Evolutionary conservation across 2,888 invertebrate genomes (phyloP), one percentile per base, ranked within the genome.

Genomic region (Megastigmus dorsalis): DNA sequence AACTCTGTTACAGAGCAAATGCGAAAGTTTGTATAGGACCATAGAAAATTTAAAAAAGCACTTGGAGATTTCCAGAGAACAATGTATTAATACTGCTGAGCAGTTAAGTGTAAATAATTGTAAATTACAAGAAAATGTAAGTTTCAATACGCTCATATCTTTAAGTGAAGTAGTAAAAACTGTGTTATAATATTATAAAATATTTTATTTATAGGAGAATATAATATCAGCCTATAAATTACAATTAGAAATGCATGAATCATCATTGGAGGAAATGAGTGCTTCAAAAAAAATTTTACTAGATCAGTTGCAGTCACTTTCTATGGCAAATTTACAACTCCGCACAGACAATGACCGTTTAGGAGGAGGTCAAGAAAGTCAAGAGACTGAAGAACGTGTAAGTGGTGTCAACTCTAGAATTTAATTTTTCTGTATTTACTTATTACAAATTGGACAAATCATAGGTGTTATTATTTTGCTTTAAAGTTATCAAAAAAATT

Each of bases 271-370:
- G 18, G 66, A 75, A 23, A 75, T 75, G 66, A 23, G 23, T 3
- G 15, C n/a, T 18, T 26, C 30, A 3, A 54, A 62, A 15, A 66
- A 55, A 55, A 62, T 60, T 62, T 41, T 75, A 10, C 75, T 71
- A 45, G 75, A 75, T 23, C 75, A 71, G n/a, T 38, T 75, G 2
- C 75, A 75, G 20, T 18, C 54, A 2, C 66, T 75, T 54, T 54
- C 75, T 41, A 66, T 67, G 33, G 38, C 7, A 28, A 71, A 75
- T 48, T 6, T 75, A 10, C 9, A 70, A 30, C n/a, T 75, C 3
- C 48, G 70, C 18, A 36, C 52, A 3, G 73, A 67, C 18, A 67
- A 73, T 41, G 59, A 60, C 6, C 66, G 59, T 5, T 45, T 73
- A 26, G 60, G 60, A 41, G 60, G 66, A 36, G n/a, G n/a, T n/a